Conservation (phyloP, 2,888 invertebrate species). For the Hirtodrosophila histrioides region DNA sequence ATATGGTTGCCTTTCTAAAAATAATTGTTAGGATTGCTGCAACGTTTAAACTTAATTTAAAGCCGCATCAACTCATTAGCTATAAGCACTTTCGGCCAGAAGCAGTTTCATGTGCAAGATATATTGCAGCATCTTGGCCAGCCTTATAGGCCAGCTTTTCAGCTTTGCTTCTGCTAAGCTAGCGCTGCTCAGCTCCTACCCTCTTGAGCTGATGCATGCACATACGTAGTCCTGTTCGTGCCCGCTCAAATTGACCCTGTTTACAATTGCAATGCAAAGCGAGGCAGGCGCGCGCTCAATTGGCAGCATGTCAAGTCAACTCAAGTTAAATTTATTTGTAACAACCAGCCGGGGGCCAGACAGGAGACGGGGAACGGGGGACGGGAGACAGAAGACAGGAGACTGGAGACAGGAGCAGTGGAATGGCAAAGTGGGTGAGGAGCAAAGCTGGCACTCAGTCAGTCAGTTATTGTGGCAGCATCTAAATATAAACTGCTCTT, state of each 20-base stretch:
- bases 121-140: not conserved
- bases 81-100: too few relatives aligned
- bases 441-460: slow-evolving; percentile 9
- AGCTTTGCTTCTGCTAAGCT: not conserved
- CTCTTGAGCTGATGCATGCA: slow-evolving; percentile 5
- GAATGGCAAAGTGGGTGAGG: too few relatives aligned
- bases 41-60: too few relatives aligned
- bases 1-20: too few relatives aligned
- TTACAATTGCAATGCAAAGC: slow-evolving; percentile 43
- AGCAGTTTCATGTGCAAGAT: not conserved
- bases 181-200: not conserved
- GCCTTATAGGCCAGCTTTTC: not conserved
- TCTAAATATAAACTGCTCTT: slow-evolving; percentile 74
- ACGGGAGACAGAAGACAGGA: too few relatives aligned
- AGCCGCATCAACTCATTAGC: too few relatives aligned
- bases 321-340: slow-evolving; percentile 61
- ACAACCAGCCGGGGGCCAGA: slow-evolving; percentile 26
- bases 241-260: slow-evolving; percentile 65
- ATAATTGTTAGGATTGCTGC: too few relatives aligned
- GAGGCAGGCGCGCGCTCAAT: slow-evolving; percentile 53
- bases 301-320: slow-evolving; percentile 65
- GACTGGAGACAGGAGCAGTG: not conserved
- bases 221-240: slow-evolving; percentile 2
- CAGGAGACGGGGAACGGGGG: not conserved
- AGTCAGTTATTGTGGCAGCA: slow-evolving; percentile 47